These are phyloP conservation scores for Hydroisotoma schaefferi DNA, from an alignment of 2,888 invertebrate genomes.

Conservation along the genomic window DNA sequence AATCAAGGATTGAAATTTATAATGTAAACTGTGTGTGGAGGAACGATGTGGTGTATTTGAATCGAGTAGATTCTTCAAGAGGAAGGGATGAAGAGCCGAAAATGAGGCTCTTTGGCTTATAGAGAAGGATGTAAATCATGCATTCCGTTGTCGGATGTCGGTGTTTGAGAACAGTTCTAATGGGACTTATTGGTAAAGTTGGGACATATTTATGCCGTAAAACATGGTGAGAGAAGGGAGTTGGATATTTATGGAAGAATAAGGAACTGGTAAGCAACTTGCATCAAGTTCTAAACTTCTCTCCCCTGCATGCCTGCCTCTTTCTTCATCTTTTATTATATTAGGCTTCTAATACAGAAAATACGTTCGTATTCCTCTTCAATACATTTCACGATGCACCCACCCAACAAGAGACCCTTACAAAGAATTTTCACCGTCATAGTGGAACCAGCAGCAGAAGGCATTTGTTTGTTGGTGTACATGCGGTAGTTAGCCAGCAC, in stretches of 20 bases:
- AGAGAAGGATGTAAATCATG: conserved; percentile 40
- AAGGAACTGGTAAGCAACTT: conserved; percentile 23
- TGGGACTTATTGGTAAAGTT: conserved; percentile 48
- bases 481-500: not conserved
- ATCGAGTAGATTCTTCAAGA: too few relatives aligned
- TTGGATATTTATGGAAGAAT: conserved; percentile 45
- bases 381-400: too few relatives aligned
- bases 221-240: conserved; percentile 33
- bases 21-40: conserved; percentile 8
- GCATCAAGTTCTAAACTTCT: conserved; percentile 5
- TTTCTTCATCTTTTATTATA: not conserved
- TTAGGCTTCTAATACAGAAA: too few relatives aligned
- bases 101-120: conserved; percentile 19
- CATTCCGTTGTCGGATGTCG: conserved; percentile 38
- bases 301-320: not conserved
- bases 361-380: too few relatives aligned
- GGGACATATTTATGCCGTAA: conserved; percentile 45
- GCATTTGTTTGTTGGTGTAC: too few relatives aligned
- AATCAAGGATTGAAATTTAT: conserved; percentile 18
- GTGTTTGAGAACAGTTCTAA: conserved; percentile 37
- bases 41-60: conserved; percentile 1
- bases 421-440: too few relatives aligned
- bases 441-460: too few relatives aligned
- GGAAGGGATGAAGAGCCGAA: conserved; percentile 10
- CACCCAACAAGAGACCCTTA: too few relatives aligned